Conservation (phyloP, 2,113 vertebrate species). For the Pygathrix nemaeus region DNA sequence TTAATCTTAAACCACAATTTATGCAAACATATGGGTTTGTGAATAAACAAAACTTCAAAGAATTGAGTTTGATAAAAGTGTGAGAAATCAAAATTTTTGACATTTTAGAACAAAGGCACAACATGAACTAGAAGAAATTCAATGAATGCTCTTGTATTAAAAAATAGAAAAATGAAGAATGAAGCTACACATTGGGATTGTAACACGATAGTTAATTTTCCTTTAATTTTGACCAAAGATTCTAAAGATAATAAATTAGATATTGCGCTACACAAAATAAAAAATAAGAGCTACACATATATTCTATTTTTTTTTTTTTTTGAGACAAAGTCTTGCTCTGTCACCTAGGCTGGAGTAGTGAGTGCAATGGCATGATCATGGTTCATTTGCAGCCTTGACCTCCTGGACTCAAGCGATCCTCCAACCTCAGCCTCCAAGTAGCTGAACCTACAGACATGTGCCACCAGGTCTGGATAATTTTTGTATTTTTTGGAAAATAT, state of each 20-base stretch:
- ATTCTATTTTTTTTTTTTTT: neutral
- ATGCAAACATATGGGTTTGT: neutral
- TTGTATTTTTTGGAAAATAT: too few species aligned
- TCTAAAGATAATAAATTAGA: constrained; percentile 47
- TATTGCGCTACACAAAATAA: constrained; percentile 28
- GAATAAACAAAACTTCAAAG: neutral
- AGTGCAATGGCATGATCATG: too few species aligned
- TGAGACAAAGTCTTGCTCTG: too few species aligned
- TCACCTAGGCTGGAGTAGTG: too few species aligned
- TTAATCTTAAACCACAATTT: constrained; percentile 17
- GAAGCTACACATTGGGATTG: neutral
- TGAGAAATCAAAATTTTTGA: neutral
- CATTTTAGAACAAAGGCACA: neutral
- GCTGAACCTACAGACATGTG: too few species aligned
- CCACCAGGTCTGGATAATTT: too few species aligned
- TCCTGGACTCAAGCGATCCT: too few species aligned
- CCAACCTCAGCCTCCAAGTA: too few species aligned
- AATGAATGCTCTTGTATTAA: neutral
- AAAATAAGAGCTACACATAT: constrained; percentile 49
- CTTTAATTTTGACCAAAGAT: constrained; percentile 66
- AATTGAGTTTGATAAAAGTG: neutral
- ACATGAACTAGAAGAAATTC: neutral
- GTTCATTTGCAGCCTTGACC: too few species aligned
- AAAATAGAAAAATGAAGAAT: neutral
- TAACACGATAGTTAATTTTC: constrained; percentile 37